Conservation (phyloP, 2,797 vertebrate genomes). For the Melanotaenia pygmaea region DNA sequence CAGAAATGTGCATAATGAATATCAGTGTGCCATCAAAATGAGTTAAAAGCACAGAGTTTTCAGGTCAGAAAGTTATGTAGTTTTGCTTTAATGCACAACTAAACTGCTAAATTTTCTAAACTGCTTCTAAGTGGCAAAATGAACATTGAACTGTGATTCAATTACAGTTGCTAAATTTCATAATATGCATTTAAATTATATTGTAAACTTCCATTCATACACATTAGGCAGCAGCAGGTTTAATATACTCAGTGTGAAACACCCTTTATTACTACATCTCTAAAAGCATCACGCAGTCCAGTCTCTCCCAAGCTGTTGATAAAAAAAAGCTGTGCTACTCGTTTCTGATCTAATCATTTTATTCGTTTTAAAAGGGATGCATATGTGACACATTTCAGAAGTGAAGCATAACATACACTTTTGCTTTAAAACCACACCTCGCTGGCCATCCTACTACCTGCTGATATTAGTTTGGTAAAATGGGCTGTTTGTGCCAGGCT, state of each 20-base stretch:
- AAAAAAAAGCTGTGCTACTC: neutral
- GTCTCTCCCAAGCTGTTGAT: neutral
- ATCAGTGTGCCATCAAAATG: neutral
- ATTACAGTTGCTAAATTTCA: neutral
- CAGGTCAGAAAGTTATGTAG: neutral
- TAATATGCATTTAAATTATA: neutral
- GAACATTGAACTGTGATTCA: neutral
- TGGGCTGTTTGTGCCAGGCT: slow-evolving; percentile 33
- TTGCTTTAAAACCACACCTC: neutral
- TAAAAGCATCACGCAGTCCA: neutral
- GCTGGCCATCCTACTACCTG: slow-evolving; percentile 21
- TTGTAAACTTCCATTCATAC: neutral
- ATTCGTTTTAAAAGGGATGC: neutral
- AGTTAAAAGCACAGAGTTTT: neutral
- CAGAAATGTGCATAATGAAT: neutral
- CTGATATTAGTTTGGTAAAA: slow-evolving; percentile 33
- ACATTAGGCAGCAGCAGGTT: neutral
- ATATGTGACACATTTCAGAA: neutral
- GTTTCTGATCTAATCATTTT: neutral
- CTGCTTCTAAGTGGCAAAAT: neutral
- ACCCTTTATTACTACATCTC: neutral
- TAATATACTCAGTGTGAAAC: neutral
- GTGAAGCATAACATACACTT: neutral
- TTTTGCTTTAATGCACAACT: neutral
- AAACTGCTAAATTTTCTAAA: neutral